A percentile compares a stretch with the other conserved stretches of the same genome.
These are phyloP conservation scores for Sebastes iracundus DNA, from an alignment of 2,797 vertebrate species.

Conservation along the genomic window DNA sequence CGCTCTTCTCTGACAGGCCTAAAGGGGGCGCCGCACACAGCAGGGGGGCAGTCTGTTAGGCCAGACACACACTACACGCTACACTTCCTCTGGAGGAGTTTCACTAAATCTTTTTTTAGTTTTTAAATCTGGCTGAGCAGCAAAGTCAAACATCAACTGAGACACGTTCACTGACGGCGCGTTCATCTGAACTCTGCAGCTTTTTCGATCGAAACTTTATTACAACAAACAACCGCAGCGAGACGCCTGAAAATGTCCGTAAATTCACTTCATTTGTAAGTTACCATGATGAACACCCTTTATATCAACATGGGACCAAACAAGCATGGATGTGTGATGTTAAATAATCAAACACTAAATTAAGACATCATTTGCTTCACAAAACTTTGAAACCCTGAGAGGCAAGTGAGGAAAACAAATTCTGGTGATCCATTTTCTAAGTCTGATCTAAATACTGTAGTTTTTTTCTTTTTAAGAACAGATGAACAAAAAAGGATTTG, in stretches of 20 bases:
- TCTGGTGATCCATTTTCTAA: no score
- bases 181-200: neutral
- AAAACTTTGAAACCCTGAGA: neutral
- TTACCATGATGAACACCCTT: neutral
- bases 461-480: no score
- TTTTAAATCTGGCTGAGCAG: slow-evolving; percentile 8
- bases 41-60: slow-evolving; percentile 71
- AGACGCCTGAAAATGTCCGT: neutral
- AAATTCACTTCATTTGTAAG: neutral
- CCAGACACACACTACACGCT: slow-evolving; percentile 64
- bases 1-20: slow-evolving; percentile 75
- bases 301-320: neutral
- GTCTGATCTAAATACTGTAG: no score
- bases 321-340: neutral
- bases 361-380: neutral
- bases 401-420: no score
- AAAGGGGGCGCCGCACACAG: slow-evolving; percentile 76
- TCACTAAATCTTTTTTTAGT: neutral
- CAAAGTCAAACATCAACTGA: slow-evolving; percentile 2
- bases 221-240: neutral
- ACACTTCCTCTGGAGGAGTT: neutral
- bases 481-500: no score
- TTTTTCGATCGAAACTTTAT: neutral
- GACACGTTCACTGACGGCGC: neutral
- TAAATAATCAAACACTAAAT: neutral